Conservation (phyloP, 2,888 invertebrate genomes). For the Dryomyza anilis region DNA sequence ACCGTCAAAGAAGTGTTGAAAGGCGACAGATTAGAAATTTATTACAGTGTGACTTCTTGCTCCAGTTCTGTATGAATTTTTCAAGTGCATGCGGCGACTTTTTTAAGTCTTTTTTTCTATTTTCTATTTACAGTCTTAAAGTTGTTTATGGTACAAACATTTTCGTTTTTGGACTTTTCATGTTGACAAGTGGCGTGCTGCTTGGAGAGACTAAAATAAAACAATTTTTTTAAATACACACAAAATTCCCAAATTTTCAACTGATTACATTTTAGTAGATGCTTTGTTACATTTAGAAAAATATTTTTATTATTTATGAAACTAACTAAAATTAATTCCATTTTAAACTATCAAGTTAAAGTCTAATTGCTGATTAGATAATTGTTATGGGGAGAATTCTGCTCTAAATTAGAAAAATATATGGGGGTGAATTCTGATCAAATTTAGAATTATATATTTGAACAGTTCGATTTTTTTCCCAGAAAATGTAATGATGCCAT, state of each 20-base stretch:
- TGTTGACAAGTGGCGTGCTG: background rate
- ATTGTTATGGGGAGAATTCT: too few species aligned
- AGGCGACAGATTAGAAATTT: background rate
- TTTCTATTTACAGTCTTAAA: background rate
- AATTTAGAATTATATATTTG: too few species aligned
- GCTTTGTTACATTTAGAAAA: too few species aligned
- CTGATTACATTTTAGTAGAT: background rate
- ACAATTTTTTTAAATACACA: background rate
- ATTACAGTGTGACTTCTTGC: background rate
- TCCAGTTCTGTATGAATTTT: constrained; percentile 6
- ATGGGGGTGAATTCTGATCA: too few species aligned
- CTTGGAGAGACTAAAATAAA: background rate
- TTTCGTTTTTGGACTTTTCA: too few species aligned
- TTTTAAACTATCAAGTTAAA: too few species aligned
- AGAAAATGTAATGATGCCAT: too few species aligned
- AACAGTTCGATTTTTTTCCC: too few species aligned
- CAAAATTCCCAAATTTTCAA: background rate
- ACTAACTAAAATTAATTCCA: too few species aligned
- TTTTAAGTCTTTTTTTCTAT: background rate
- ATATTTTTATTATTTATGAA: too few species aligned
- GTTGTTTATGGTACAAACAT: background rate
- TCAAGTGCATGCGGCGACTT: background rate
- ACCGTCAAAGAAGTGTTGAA: background rate
- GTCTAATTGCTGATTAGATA: too few species aligned
- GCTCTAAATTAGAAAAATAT: too few species aligned